Base-by-base conservation (phyloP, 2,113 vertebrate genomes). In the Osmerus eperlanus region DNA sequence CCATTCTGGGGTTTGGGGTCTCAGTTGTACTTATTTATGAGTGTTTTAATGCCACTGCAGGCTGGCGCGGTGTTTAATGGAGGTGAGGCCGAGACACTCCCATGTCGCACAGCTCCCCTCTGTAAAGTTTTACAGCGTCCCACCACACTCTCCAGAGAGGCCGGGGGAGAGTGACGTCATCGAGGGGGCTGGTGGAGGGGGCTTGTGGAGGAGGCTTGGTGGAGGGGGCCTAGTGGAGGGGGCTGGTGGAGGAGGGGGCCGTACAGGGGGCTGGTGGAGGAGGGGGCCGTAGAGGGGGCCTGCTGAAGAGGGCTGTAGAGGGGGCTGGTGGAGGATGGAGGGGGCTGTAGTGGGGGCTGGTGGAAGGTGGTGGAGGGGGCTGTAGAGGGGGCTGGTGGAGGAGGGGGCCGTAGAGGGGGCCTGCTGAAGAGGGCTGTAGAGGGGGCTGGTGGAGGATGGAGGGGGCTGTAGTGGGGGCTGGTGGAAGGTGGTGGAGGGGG, bases 101-200 rank as follows among this genome's bases (percentile, higher is more conserved):
- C 84, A 88, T 85, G 85, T 91, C 83, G 84, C 83, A 78, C 86
- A 84, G 84, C 83, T 78, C 79, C 78, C 83, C 83, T 89, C 85
- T 83, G 80, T 89, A 89, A 91, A 90, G 78, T 90, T 91, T 92
- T 89, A 91, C 85, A 85, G 86, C 64, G 74, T 85, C 85, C 88
- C 80, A 87, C 85, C 86, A 81, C 86, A 79, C 79, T 88, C 83
- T 85, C 78, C 77, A 77, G 71, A 86, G 87, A 85, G 83, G 84
- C 78, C 53, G 81, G 84, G 78, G 86, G 79, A 88, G 82, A 89
- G 83, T 89, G 89, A 91, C 81, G 81, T 79, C 84, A 91, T 79
- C 52, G 70, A 77, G 76, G 70, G 62, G 58, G 68, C 32, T 36
- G 41, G 41, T 12, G 9, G 58, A 21, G 58, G n/a, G 19, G 56